phyloP scores from a whole-genome alignment of 2,888 invertebrate genomes.

The Mellilla xanthometata region DNA sequence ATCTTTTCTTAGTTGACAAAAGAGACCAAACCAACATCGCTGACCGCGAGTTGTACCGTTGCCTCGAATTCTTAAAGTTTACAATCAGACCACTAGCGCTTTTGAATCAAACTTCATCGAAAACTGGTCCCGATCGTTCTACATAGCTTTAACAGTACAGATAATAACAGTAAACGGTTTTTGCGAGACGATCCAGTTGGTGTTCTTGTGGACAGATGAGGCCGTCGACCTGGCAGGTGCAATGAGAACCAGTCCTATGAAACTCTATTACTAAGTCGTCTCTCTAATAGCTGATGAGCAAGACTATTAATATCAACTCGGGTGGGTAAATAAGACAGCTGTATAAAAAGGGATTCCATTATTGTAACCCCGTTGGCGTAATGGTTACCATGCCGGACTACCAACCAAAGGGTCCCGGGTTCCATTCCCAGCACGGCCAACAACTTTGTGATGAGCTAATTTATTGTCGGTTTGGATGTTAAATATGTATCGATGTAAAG shows the following conservation, averaged over 20 bases:
- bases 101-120: slow-evolving; percentile 18
- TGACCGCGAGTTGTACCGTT: slow-evolving; percentile 6
- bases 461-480: too few species aligned
- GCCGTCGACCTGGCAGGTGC: slow-evolving; percentile 46
- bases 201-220: slow-evolving; percentile 43
- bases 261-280: slow-evolving; percentile 17
- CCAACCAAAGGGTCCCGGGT: too few species aligned
- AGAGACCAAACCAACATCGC: not conserved
- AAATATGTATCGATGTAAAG: too few species aligned
- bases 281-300: not conserved
- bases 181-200: slow-evolving; percentile 49
- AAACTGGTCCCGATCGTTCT: slow-evolving; percentile 25
- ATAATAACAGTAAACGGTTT: slow-evolving; percentile 55
- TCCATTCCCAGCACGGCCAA: too few species aligned
- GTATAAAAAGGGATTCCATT: too few species aligned
- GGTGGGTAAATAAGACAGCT: too few species aligned
- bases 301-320: not conserved
- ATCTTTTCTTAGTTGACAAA: too few species aligned
- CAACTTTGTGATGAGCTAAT: too few species aligned
- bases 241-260: slow-evolving; percentile 34
- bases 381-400: too few species aligned
- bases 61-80: slow-evolving; percentile 10
- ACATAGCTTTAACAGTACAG: slow-evolving; percentile 34
- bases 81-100: slow-evolving; percentile 21
- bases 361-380: too few species aligned